Evolutionary conservation across 37 sponge, comb jelly and placozoan species (phyloP).

Genomic region (Axinella damicornis): DNA sequence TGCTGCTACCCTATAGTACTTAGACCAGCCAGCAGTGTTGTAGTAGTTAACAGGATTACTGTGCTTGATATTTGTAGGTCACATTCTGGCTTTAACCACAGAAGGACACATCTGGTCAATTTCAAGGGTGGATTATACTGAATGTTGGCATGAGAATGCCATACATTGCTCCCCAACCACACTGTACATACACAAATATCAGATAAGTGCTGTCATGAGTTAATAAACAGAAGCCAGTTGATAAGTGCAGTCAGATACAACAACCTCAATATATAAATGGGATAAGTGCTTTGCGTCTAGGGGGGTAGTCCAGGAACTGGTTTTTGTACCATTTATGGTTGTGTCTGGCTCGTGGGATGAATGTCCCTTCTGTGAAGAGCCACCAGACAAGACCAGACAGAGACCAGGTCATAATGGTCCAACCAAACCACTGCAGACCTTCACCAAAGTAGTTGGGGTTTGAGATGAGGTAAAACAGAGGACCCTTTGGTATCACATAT

Average conservation of each 20-base stretch:
- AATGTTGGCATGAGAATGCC: too few species aligned
- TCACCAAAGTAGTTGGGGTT: constrained; percentile 92
- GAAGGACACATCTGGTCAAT: too few species aligned
- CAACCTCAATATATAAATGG: constrained; percentile 76
- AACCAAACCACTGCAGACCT: constrained; percentile 86
- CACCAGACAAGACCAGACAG: constrained; percentile 85
- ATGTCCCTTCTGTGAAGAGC: constrained; percentile 61
- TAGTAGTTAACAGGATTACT: too few species aligned
- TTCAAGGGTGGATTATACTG: too few species aligned
- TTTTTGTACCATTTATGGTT: constrained; percentile 80
- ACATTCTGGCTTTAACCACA: too few species aligned
- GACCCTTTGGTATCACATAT: constrained; percentile 78
- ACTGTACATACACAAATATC: too few species aligned
- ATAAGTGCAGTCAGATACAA: neutral
- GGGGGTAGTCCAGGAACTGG: constrained; percentile 75
- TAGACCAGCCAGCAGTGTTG: too few species aligned
- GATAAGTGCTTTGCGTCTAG: constrained; percentile 73
- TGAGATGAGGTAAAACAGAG: constrained; percentile 66
- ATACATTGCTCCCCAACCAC: too few species aligned
- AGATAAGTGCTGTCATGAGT: too few species aligned
- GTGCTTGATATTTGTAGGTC: too few species aligned
- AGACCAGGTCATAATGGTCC: constrained; percentile 86
- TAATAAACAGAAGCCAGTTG: neutral
- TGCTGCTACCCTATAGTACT: too few species aligned
- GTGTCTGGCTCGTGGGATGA: constrained; percentile 75